phyloP scores from a whole-genome alignment of 2,113 vertebrate species.

The Dicrurus megarhynchus region DNA sequence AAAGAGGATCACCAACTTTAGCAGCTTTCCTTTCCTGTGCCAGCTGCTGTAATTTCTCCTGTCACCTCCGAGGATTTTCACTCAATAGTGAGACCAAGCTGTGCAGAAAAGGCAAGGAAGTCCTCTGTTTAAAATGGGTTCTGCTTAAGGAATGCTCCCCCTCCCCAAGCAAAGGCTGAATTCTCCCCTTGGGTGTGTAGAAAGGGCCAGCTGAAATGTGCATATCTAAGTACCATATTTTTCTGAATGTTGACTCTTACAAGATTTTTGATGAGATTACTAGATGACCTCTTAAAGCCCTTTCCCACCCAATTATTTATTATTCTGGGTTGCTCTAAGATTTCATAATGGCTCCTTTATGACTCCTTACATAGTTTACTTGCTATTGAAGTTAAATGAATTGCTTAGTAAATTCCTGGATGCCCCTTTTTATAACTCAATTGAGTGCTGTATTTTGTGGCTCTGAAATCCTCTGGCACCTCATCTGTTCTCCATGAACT shows the following conservation, averaged over 20 bases:
- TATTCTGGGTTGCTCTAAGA: conserved; percentile 13
- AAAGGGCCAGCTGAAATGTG: not conserved
- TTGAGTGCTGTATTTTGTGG: conserved; percentile 52
- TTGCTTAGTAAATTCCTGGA: conserved; percentile 56
- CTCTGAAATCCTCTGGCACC: conserved; percentile 53
- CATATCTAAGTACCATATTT: not conserved
- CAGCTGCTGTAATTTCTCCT: conserved; percentile 20
- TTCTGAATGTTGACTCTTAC: conserved; percentile 26
- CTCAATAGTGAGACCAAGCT: not conserved
- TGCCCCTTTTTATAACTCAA: conserved; percentile 51
- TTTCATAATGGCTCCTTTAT: conserved; percentile 59
- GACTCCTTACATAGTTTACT: conserved; percentile 50
- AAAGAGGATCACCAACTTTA: not conserved
- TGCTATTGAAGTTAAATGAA: conserved; percentile 54
- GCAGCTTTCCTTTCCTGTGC: conserved; percentile 4
- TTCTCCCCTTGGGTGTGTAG: not conserved
- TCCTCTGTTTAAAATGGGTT: not conserved
- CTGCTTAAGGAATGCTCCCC: not conserved
- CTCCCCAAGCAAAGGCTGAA: not conserved
- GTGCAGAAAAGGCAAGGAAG: not conserved
- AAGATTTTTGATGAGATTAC: conserved; percentile 50
- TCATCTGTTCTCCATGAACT: conserved; percentile 61
- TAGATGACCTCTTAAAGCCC: conserved; percentile 56
- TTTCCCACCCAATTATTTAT: conserved; percentile 55
- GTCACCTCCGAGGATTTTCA: not conserved